Base-by-base conservation (phyloP, 1,140 invertebrate species). In the Aphis gossypii region DNA sequence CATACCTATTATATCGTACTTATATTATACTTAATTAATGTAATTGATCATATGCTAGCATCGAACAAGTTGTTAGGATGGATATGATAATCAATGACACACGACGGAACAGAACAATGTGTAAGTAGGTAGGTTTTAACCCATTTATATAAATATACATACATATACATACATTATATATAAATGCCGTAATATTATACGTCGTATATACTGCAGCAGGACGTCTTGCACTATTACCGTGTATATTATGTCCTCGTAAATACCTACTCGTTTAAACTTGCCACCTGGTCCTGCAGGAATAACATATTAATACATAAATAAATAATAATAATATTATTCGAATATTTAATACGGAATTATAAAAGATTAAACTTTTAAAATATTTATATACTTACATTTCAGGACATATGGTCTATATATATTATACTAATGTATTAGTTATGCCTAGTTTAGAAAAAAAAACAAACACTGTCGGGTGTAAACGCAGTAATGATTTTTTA, bases 231-330 rank as follows among this genome's bases (percentile, higher is more conserved):
- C 60, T 76, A n/a, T 76, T n/a, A 14, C 60, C 60, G n/a, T 35
- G n/a, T 76, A 76, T 76, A 76, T 76, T 76, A 76, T n/a, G 60
- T n/a, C 60, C 60, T 76, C 60, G 60, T 76, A 76, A 76, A 76
- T 76, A 18, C 60, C 5, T 8, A 76, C 60, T 76, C 60, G 60
- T 76, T 5, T 76, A 76, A 30, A 76, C 30, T 76, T 20, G 30
- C 60, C 30, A 76, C 60, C n/a, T 18, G 60, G 60, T 35, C 14
- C 30, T 76, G 14, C 60, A 76, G n/a, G 30, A 76, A 14, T 18
- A 6, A 76, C 11, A n/a, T 76, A n/a, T 76, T 76, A 76, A n/a
- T 20, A 18, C 60, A 18, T 18, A 68, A 68, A 68, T 68, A 4
- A 3, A 5, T 60, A 60, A 30, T 60, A 60, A 60, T 68, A 60